Evolutionary conservation across 2,797 vertebrate species (phyloP).

Genomic region (Limosa lapponica): DNA sequence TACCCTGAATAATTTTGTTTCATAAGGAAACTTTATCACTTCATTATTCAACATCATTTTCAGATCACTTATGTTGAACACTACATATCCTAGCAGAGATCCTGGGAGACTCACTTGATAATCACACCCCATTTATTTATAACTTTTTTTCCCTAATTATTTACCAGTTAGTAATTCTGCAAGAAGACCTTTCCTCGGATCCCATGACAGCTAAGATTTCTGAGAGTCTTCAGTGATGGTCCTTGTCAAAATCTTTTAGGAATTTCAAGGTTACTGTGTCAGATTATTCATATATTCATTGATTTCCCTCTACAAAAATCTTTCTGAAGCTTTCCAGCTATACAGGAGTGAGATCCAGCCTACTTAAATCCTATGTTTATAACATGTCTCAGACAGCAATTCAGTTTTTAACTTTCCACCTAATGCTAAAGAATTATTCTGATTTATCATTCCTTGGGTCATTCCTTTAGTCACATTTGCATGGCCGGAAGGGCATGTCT

Average conservation of each 20-base stretch:
- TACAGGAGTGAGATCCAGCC: not conserved
- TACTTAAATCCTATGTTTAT: not conserved
- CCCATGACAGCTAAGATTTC: not conserved
- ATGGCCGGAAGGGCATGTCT: not conserved
- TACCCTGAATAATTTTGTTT: not conserved
- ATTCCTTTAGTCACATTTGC: accelerated
- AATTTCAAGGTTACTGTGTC: not conserved
- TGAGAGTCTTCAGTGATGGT: not conserved
- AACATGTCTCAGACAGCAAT: not conserved
- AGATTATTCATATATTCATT: not conserved
- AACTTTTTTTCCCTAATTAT: not conserved
- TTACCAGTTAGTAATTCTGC: not conserved
- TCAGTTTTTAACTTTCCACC: not conserved
- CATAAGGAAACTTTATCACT: not conserved
- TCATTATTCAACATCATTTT: not conserved
- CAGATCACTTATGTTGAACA: not conserved
- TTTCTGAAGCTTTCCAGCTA: not conserved
- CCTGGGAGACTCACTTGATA: not conserved
- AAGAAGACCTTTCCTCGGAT: not conserved
- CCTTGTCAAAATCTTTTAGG: not conserved
- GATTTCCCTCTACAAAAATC: not conserved
- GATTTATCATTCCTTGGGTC: not conserved
- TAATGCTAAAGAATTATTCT: not conserved
- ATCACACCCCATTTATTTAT: not conserved
- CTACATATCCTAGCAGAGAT: not conserved